Percentiles rank a stretch among this genome's conserved stretches.
Evolutionary conservation across 1,140 invertebrate genomes (phyloP).

Genomic region (Drosophila teissieri): DNA sequence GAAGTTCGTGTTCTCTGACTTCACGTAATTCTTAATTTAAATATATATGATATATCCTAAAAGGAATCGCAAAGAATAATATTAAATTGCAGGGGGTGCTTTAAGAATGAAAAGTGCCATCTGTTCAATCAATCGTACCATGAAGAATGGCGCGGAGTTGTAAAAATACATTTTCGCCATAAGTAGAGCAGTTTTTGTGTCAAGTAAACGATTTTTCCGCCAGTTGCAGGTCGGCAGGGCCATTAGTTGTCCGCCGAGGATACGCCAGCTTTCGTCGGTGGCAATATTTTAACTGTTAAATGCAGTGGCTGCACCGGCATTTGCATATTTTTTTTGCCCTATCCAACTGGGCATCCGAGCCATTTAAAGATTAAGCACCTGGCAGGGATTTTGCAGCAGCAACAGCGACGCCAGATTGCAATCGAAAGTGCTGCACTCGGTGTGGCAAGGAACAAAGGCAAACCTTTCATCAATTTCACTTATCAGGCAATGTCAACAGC

Average conservation of each 20-base stretch:
- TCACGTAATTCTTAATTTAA: background rate
- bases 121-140: conserved; percentile 3
- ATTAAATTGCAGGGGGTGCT: background rate
- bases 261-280: conserved; percentile 56
- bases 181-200: background rate
- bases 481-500: conserved; percentile 43
- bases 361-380: conserved; percentile 72
- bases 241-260: conserved; percentile 58
- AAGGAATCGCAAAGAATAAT: too few relatives aligned
- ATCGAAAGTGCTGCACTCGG: conserved; percentile 35
- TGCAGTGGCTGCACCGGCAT: conserved; percentile 58
- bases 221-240: conserved; percentile 42
- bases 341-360: conserved; percentile 47
- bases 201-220: conserved; percentile 13
- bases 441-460: background rate
- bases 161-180: background rate
- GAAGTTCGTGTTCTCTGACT: background rate
- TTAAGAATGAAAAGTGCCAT: background rate
- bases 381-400: conserved; percentile 29
- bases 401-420: conserved; percentile 50
- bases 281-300: conserved; percentile 73
- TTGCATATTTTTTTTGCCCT: conserved; percentile 64
- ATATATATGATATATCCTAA: too few relatives aligned
- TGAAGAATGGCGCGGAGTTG: background rate
- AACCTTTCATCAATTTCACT: conserved; percentile 62